A percentile compares a stretch with the other conserved stretches of the same genome.
Evolutionary conservation across 2,888 invertebrate genomes (phyloP).

Genomic region (Dromius quadrimaculatus): DNA sequence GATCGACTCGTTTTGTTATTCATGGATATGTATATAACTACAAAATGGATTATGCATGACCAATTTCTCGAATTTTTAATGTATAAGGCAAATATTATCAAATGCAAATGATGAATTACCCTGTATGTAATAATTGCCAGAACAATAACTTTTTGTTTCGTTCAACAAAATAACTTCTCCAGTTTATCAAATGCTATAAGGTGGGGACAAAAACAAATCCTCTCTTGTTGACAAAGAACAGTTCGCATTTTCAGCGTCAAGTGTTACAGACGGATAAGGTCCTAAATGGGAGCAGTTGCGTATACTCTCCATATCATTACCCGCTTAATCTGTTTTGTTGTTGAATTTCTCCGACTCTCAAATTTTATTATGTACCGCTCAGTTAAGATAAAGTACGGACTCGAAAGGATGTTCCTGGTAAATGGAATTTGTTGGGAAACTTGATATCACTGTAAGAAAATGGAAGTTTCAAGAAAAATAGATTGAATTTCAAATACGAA

Average conservation of each 20-base stretch:
- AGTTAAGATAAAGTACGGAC: slow-evolving; percentile 3
- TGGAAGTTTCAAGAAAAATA: too few species aligned
- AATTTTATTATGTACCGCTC: slow-evolving; percentile 26
- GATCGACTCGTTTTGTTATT: too few species aligned
- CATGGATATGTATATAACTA: too few species aligned
- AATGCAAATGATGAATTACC: too few species aligned
- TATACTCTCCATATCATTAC: slow-evolving; percentile 26
- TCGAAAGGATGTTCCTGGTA: neutral
- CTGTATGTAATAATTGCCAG: too few species aligned
- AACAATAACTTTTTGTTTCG: neutral
- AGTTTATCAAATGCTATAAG: too few species aligned
- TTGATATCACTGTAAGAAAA: too few species aligned
- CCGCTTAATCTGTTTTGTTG: slow-evolving; percentile 39
- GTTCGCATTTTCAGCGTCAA: neutral
- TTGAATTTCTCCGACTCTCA: slow-evolving; percentile 17
- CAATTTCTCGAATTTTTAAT: too few species aligned
- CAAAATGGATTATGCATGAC: too few species aligned
- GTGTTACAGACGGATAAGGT: slow-evolving; percentile 28
- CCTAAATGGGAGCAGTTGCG: neutral
- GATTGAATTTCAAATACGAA: too few species aligned
- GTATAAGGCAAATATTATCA: too few species aligned
- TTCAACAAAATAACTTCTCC: neutral
- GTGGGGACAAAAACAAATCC: neutral
- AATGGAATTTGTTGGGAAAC: slow-evolving; percentile 31
- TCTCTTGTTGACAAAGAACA: neutral